Evolutionary conservation across 2,113 vertebrate species (phyloP).

Genomic region (Athene noctua): DNA sequence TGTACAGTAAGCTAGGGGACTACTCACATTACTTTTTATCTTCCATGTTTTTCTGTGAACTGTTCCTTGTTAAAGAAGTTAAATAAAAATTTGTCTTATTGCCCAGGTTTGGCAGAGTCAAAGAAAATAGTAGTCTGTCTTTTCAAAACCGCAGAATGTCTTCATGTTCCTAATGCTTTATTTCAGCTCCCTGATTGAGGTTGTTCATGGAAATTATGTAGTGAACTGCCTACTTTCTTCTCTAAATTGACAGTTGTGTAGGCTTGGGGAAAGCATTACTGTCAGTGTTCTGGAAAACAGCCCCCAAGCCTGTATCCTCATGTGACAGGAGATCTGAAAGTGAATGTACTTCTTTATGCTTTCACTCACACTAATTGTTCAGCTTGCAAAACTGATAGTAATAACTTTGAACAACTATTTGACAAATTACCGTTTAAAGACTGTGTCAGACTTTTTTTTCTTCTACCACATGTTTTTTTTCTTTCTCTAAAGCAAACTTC

Average conservation of each 20-base stretch:
- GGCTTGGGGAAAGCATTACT: slow-evolving; percentile 64
- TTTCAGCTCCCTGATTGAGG: slow-evolving; percentile 33
- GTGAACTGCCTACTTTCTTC: slow-evolving; percentile 51
- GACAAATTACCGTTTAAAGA: slow-evolving; percentile 7
- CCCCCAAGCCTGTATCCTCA: slow-evolving; percentile 41
- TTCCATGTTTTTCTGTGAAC: neutral
- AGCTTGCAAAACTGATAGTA: slow-evolving; percentile 30
- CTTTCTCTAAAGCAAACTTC: neutral
- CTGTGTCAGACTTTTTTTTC: neutral
- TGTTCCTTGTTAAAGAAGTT: neutral
- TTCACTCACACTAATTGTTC: slow-evolving; percentile 57
- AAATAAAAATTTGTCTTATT: neutral
- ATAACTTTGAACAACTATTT: slow-evolving; percentile 34
- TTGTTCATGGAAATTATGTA: slow-evolving; percentile 50
- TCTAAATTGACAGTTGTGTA: slow-evolving; percentile 64
- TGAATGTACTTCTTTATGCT: slow-evolving; percentile 24
- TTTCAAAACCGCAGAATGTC: neutral
- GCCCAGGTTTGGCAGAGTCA: neutral
- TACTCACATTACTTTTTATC: neutral
- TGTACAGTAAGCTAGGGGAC: neutral
- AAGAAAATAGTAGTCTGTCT: slow-evolving; percentile 7
- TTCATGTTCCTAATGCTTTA: slow-evolving; percentile 19
- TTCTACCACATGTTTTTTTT: neutral
- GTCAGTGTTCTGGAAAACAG: slow-evolving; percentile 55
- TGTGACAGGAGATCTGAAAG: slow-evolving; percentile 39